Evolutionary conservation across 2,888 invertebrate species (phyloP).

Genomic region (Panorpa germanica): DNA sequence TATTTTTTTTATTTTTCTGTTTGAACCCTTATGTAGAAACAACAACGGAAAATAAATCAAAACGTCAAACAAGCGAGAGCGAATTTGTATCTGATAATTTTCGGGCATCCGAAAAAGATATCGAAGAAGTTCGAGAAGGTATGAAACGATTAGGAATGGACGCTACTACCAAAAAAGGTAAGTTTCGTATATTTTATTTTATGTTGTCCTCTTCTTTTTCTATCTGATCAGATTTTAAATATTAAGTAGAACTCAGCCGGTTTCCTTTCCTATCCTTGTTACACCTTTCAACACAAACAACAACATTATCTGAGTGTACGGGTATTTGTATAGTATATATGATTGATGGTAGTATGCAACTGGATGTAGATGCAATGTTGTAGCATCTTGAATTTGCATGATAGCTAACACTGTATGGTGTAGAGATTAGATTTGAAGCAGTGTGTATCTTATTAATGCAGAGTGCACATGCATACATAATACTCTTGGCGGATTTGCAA

Average conservation of each 20-base stretch:
- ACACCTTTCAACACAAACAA: no score
- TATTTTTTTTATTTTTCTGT: conserved; percentile 14
- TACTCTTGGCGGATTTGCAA: no score
- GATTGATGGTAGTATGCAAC: no score
- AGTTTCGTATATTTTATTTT: conserved; percentile 31
- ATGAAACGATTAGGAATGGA: conserved; percentile 53
- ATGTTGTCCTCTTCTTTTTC: conserved; percentile 13
- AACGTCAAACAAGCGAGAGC: conserved; percentile 24
- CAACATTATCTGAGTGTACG: no score
- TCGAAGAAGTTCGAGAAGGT: conserved; percentile 55
- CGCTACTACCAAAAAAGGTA: conserved; percentile 27
- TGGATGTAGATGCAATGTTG: no score
- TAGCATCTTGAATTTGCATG: no score
- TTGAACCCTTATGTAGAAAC: conserved; percentile 11
- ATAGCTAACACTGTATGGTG: no score
- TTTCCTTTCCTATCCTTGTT: no score
- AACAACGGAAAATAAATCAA: conserved; percentile 12
- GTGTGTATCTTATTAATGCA: no score
- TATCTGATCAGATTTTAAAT: conserved; percentile 9
- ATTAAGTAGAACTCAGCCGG: conserved; percentile 14
- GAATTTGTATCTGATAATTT: conserved; percentile 65
- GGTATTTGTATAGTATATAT: no score
- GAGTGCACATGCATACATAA: no score
- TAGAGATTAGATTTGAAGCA: no score
- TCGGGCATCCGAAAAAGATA: conserved; percentile 41